phyloP scores from a whole-genome alignment of 2,797 vertebrate species.

The Gambelia wislizenii region DNA sequence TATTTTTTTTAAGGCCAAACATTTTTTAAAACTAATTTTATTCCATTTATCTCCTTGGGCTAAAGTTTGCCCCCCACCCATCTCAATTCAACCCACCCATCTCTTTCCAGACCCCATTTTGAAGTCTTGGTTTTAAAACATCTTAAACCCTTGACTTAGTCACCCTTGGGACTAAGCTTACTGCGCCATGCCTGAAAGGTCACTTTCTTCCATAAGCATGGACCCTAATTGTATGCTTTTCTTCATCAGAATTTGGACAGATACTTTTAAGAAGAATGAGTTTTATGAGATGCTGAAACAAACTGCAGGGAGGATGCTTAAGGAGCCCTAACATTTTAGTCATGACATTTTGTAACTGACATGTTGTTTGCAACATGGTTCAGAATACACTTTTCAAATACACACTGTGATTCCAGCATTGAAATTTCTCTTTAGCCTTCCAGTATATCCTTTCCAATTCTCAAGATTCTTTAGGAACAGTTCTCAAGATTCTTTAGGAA shows the following conservation, averaged over 20 bases:
- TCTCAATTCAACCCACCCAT: too few species aligned
- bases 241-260: too few species aligned
- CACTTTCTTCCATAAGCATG: background rate
- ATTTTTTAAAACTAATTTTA: too few species aligned
- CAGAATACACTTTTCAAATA: background rate
- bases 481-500: background rate
- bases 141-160: background rate
- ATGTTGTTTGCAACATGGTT: background rate
- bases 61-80: too few species aligned
- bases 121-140: background rate
- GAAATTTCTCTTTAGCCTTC: background rate
- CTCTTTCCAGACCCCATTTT: background rate
- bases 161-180: background rate
- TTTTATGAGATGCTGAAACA: too few species aligned
- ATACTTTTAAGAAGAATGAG: too few species aligned
- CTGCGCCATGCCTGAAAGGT: background rate
- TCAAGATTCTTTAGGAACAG: background rate
- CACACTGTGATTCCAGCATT: background rate
- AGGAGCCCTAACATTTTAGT: too few species aligned
- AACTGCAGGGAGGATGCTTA: too few species aligned
- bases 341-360: background rate
- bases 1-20: too few species aligned
- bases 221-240: background rate
- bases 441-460: background rate
- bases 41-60: too few species aligned